A percentile compares a stretch with the other conserved stretches of the same genome.
Conservation (phyloP, 2,888 invertebrate species). For the Caenorhabditis wallacei region DNA sequence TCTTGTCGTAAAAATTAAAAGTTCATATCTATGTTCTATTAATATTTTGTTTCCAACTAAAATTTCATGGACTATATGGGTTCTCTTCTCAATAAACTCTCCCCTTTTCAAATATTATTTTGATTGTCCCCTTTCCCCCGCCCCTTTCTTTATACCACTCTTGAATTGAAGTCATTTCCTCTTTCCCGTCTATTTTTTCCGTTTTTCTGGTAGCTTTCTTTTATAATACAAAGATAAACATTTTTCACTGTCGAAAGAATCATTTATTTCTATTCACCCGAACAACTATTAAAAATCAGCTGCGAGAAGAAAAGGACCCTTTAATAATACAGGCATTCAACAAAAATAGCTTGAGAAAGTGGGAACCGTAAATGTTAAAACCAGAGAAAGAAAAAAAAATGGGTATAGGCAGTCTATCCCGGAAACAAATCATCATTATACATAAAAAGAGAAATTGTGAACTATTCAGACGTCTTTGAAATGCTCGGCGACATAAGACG, state of each 20-base stretch:
- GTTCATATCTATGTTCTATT: slow-evolving; percentile 53
- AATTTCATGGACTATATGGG: slow-evolving; percentile 60
- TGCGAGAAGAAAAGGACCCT: slow-evolving; percentile 9
- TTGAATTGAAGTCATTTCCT: slow-evolving; percentile 17
- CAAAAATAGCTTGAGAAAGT: slow-evolving; percentile 1
- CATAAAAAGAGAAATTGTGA: not conserved
- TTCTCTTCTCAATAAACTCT: slow-evolving; percentile 48
- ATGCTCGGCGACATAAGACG: slow-evolving; percentile 39
- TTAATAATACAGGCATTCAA: slow-evolving; percentile 6
- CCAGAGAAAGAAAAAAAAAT: not conserved
- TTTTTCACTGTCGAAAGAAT: slow-evolving; percentile 8
- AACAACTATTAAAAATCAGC: slow-evolving; percentile 11
- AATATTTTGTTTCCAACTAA: slow-evolving; percentile 8
- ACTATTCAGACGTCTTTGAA: slow-evolving; percentile 8
- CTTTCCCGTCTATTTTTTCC: slow-evolving; percentile 16
- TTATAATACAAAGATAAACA: not conserved
- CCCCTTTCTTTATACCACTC: not conserved
- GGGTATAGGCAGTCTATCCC: not conserved
- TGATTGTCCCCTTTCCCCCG: not conserved
- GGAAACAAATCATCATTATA: not conserved
- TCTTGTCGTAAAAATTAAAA: slow-evolving; percentile 48
- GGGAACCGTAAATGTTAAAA: slow-evolving; percentile 18
- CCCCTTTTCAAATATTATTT: slow-evolving; percentile 11
- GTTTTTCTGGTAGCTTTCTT: slow-evolving; percentile 30
- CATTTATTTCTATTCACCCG: slow-evolving; percentile 36